Conservation (phyloP, 2,113 vertebrate species). For the Anolis sagrei region DNA sequence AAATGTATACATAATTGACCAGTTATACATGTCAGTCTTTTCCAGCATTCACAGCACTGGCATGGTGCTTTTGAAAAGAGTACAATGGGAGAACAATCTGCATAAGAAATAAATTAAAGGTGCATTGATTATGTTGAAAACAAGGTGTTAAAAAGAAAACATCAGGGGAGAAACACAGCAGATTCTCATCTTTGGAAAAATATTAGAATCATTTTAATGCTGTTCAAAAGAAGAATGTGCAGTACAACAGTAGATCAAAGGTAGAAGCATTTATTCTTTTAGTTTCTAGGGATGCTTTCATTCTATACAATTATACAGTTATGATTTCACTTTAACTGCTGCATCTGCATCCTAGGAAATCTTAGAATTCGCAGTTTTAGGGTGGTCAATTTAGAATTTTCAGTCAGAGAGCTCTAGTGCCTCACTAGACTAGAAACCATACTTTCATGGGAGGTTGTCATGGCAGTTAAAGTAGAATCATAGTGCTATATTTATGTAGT, state of each 20-base stretch:
- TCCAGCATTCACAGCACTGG: conserved; percentile 18
- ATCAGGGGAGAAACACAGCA: conserved; percentile 49
- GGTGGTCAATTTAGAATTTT: too few species aligned
- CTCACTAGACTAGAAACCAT: too few species aligned
- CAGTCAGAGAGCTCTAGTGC: too few species aligned
- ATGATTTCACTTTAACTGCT: too few species aligned
- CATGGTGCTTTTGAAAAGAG: conserved; percentile 34
- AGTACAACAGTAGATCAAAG: neutral
- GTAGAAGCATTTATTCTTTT: neutral
- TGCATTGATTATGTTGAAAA: conserved; percentile 34
- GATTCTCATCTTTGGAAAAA: conserved; percentile 31
- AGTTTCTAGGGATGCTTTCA: too few species aligned
- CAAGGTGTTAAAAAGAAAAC: conserved; percentile 49
- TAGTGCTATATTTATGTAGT: too few species aligned
- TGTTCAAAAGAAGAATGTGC: neutral
- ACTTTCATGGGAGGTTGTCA: too few species aligned
- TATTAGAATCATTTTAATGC: conserved; percentile 14
- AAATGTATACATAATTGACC: conserved; percentile 25
- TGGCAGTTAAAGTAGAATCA: too few species aligned
- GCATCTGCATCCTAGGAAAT: too few species aligned
- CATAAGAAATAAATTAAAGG: conserved; percentile 55
- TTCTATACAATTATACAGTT: too few species aligned
- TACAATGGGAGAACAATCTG: conserved; percentile 22
- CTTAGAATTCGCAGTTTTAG: too few species aligned
- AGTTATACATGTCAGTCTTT: conserved; percentile 33